These are phyloP conservation scores for Zoanthus solanderi DNA, from an alignment of 92 coral and sea anemone species.

Conservation along the genomic window DNA sequence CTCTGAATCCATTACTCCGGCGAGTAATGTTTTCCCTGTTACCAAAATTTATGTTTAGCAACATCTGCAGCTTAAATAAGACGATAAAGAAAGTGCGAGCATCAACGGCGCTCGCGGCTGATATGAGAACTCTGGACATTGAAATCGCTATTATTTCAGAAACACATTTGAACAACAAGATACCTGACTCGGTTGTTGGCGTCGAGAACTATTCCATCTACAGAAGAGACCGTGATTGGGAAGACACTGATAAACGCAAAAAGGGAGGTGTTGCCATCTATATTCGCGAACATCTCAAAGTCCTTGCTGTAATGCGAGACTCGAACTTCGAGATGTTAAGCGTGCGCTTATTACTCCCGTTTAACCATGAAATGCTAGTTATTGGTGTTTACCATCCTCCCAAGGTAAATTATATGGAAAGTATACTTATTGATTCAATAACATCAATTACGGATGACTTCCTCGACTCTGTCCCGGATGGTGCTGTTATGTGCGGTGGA, in stretches of 20 bases:
- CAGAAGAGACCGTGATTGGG: constrained; percentile 13
- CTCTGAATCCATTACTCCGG: background rate
- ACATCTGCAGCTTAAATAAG: no score
- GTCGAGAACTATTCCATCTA: background rate
- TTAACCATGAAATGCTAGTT: constrained; percentile 1
- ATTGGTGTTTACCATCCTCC: constrained; percentile 13
- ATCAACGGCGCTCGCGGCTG: no score
- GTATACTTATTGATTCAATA: background rate
- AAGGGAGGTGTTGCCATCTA: constrained; percentile 16
- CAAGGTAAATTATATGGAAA: constrained; percentile 8
- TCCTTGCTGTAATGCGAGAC: constrained; percentile 9
- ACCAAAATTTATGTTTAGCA: no score
- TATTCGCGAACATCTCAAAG: constrained; percentile 10
- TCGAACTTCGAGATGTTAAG: constrained; percentile 8
- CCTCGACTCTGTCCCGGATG: constrained; percentile 51
- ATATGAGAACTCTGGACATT: no score
- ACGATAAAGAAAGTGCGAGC: no score
- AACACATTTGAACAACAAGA: background rate
- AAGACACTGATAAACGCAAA: constrained; percentile 6
- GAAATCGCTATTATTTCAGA: background rate
- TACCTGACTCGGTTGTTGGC: background rate
- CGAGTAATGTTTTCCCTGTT: no score
- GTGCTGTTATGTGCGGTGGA: constrained; percentile 54
- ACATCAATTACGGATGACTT: constrained; percentile 32
- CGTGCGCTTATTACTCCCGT: constrained; percentile 8